Base-by-base conservation (phyloP, 1,140 invertebrate genomes). In the Scaptomyza hsui region DNA sequence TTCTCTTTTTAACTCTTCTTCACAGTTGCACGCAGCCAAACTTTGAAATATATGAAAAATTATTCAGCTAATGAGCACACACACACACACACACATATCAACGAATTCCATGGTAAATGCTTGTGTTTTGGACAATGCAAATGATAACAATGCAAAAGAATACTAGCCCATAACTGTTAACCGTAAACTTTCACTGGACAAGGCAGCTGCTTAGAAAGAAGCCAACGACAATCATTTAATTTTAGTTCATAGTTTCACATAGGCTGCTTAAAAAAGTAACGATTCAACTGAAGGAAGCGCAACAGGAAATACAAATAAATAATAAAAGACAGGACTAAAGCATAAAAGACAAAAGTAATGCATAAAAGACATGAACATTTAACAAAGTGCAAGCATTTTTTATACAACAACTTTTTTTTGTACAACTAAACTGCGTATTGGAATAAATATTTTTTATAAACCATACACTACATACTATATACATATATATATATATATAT, bases 21-120 rank as follows among this genome's bases (percentile, higher is more conserved):
- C 67, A 15, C 62, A 83, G 80, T 86, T 80, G 61, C 76, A 80
- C 52, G 72, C 72, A 56, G 80, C 60, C 76, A 47, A 68, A 45
- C 32, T n/a, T 52, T 57, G 32, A 61, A 56, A 24, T 19, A 39
- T 56, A 65, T 42, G 26, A 16, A 32, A 29, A 44, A 42, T 42
- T 26, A 48, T 78, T 37, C 18, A 77, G 72, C 70, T 78, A 78
- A 78, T 51, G 61, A 79, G n/a, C n/a, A 81, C 72, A 88, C 24
- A 26, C 24, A 7, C 24, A 26, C 24, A 81, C 72, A 86, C 2
- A 21, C 4, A 21, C 82, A 86, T 86, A 86, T 85, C 81, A 85
- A 85, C 72, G 76, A 86, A 85, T 77, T 88, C 69, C 73, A 68
- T 59, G 70, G 52, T 56, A 52, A 55, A 49, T 21, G 63, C 37